Evolutionary conservation across 2,888 invertebrate species (phyloP).

Genomic region (Lathronympha strigana): DNA sequence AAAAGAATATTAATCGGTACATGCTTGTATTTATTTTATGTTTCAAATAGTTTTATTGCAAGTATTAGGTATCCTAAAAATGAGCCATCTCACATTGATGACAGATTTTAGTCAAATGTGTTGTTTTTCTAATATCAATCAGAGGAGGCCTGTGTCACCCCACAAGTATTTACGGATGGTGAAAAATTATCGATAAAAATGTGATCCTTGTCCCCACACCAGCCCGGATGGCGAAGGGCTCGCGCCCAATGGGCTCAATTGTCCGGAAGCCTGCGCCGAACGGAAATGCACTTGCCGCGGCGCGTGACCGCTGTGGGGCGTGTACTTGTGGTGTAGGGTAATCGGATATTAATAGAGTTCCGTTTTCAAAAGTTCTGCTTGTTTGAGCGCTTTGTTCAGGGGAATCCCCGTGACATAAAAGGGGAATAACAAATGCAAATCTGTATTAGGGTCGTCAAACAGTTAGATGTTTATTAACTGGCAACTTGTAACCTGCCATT

Average conservation of each 20-base stretch:
- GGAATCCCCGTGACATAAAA: conserved; percentile 10
- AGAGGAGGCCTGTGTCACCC: too few species aligned
- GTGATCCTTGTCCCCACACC: conserved; percentile 29
- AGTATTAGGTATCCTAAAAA: too few species aligned
- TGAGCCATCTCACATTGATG: too few species aligned
- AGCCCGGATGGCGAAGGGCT: conserved; percentile 41
- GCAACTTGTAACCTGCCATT: too few species aligned
- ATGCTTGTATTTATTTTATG: too few species aligned
- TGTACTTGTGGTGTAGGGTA: conserved; percentile 16
- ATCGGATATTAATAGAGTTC: conserved; percentile 32
- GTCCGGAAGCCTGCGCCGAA: conserved; percentile 38
- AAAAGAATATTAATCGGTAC: too few species aligned
- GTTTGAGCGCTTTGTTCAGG: conserved; percentile 9
- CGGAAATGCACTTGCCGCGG: conserved; percentile 39
- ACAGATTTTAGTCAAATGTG: too few species aligned
- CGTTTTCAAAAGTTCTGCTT: conserved; percentile 22
- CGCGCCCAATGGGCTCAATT: conserved; percentile 40
- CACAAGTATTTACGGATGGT: too few species aligned
- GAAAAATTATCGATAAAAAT: too few species aligned
- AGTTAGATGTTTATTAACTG: neutral
- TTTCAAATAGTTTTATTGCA: too few species aligned
- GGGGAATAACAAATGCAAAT: conserved; percentile 1
- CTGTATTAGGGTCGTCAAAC: neutral
- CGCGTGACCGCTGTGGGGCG: conserved; percentile 25
- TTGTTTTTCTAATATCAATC: too few species aligned